phyloP scores from a whole-genome alignment of 2,113 vertebrate genomes.

The Brevimyrus niger region DNA sequence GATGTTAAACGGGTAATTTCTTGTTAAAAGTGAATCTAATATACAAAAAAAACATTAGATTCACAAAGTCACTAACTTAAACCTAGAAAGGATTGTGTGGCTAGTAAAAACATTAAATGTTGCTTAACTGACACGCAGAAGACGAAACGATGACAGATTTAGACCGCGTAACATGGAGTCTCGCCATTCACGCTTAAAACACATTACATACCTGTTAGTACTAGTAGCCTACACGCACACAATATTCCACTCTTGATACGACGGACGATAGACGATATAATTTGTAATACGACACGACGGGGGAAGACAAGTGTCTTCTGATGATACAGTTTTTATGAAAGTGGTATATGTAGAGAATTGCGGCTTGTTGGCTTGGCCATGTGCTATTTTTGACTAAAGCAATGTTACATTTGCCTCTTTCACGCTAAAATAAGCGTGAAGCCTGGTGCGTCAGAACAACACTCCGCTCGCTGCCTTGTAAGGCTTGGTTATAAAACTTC shows the following conservation, averaged over 20 bases:
- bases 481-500: not conserved
- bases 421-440: not conserved
- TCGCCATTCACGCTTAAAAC: not conserved
- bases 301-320: not conserved
- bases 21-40: not conserved
- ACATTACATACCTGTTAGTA: not conserved
- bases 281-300: not conserved
- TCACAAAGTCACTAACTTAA: not conserved
- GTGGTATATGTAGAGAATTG: not conserved
- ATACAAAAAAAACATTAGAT: not conserved
- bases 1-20: not conserved
- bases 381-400: not conserved
- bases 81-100: not conserved
- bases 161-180: not conserved
- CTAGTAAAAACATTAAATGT: not conserved
- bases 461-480: not conserved
- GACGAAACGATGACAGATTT: not conserved
- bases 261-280: not conserved
- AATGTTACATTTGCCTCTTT: not conserved
- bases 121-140: not conserved
- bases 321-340: not conserved
- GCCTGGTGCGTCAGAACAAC: not conserved
- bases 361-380: not conserved
- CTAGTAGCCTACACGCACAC: not conserved
- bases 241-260: not conserved